Percentiles rank a stretch among this genome's conserved stretches.
Evolutionary conservation across 1,140 invertebrate genomes (phyloP).

Genomic region (Berghia stephanieae): DNA sequence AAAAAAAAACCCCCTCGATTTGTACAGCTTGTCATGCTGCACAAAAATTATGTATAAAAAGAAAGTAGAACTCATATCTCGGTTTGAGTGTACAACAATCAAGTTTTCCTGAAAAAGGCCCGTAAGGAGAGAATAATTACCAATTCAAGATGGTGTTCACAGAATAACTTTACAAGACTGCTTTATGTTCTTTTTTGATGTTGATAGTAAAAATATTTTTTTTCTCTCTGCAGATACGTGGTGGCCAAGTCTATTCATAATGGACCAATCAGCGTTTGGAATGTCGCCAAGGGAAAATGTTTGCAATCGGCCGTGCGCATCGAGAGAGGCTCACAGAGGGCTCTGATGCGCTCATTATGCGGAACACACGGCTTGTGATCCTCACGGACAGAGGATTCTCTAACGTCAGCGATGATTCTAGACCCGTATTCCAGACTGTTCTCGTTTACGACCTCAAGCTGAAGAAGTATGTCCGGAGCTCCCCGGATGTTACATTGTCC

Average conservation of each 20-base stretch:
- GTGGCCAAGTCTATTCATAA: conserved; percentile 60
- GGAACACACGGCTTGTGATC: conserved; percentile 58
- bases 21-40: too few relatives aligned
- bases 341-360: conserved; percentile 56
- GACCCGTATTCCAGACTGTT: conserved; percentile 60
- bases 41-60: too few relatives aligned
- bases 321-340: conserved; percentile 56
- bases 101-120: too few relatives aligned
- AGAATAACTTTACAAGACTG: too few relatives aligned
- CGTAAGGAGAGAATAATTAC: too few relatives aligned
- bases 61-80: too few relatives aligned
- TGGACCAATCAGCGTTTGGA: conserved; percentile 62
- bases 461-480: conserved; percentile 55
- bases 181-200: too few relatives aligned
- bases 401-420: conserved; percentile 45
- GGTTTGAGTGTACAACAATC: too few relatives aligned
- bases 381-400: conserved; percentile 60
- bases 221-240: conserved; percentile 41
- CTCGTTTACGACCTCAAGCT: conserved; percentile 57
- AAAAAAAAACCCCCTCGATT: too few relatives aligned
- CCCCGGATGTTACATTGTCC: conserved; percentile 57
- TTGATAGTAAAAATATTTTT: too few relatives aligned
- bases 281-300: conserved; percentile 58
- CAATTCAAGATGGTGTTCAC: too few relatives aligned
- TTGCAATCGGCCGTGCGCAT: conserved; percentile 51